Conservation (phyloP, 1,140 invertebrate species). For the Batillaria attramentaria region DNA sequence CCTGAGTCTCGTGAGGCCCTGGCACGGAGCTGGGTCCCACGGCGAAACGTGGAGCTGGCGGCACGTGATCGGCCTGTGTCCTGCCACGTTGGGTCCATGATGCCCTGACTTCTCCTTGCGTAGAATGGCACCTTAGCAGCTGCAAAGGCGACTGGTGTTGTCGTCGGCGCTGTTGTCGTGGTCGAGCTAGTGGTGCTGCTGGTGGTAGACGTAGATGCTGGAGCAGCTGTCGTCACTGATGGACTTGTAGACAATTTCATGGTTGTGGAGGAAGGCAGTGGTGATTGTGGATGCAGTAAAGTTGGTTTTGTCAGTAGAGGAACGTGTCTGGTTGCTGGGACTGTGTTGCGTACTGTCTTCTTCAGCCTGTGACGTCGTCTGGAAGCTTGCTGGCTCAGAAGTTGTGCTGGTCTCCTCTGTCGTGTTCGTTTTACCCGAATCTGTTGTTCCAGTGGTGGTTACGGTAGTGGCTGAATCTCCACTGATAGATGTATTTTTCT, state of each 20-base stretch:
- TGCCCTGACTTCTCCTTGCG: neutral
- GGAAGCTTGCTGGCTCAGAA: too few relatives aligned
- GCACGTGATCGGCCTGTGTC: neutral
- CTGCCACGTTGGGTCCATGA: neutral
- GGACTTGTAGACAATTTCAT: neutral
- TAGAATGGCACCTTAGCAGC: neutral
- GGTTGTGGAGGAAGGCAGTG: neutral
- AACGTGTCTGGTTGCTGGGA: too few relatives aligned
- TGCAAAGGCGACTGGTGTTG: neutral
- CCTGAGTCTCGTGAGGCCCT: neutral
- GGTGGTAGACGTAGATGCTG: neutral
- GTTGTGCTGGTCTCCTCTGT: conserved; percentile 16
- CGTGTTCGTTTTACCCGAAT: too few relatives aligned
- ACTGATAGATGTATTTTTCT: too few relatives aligned
- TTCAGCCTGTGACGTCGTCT: too few relatives aligned
- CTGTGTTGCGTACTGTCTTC: too few relatives aligned
- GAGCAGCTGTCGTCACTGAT: neutral
- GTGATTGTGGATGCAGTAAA: neutral
- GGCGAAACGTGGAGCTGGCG: neutral
- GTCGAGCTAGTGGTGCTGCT: neutral
- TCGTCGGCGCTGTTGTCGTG: neutral
- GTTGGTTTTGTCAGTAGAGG: neutral
- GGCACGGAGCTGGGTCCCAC: neutral
- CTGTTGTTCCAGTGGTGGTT: conserved; percentile 1
- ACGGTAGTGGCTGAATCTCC: neutral